Base-by-base conservation (phyloP, 2,797 vertebrate genomes). In the Valencia hispanica region DNA sequence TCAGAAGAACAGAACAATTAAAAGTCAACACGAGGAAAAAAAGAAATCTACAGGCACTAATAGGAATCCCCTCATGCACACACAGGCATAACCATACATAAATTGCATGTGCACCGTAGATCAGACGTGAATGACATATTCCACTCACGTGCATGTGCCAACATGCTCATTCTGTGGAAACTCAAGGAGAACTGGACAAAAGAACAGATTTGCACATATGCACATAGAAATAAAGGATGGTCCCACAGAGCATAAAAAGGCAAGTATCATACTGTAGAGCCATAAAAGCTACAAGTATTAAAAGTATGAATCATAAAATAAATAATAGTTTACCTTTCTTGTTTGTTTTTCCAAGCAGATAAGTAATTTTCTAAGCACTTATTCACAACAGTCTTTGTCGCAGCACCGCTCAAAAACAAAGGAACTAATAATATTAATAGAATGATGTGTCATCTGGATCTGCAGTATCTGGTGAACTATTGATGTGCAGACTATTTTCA, bases 1-100 rank as follows among this genome's bases (percentile, higher is more conserved):
- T 90, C 88, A 83, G 73, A 89, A 92, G 88, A 89, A 84, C 92
- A 84, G 84, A 76, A 88, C 92, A 91, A 93, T 94, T 92, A 90
- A 90, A 88, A 90, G 79, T 90, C 80, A 86, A 76, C 86, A 83
- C 79, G 1, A 51, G 86, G 81, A 69, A 84, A 36, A 20, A 18
- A 55, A 30, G 78, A 78, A 72, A 74, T 51, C 47, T 59, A 30
- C 77, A 83, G 79, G 45, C 66, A 39, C 70, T 45, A 63, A 36
- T 34, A 72, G 2, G 17, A 43, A 75, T 14, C 75, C 68, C 47
- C 36, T 6, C 65, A 66, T 51, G 53, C 74, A 75, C 63, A 68
- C n/a, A 30, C 70, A 74, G 8, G 8, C 48, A 71, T 30, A 63
- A 34, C 36, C 41, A 30, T 41, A 75, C n/a, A 70, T 70, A 48